A percentile compares a stretch with the other conserved stretches of the same genome.
These are phyloP conservation scores for Hycleus cichorii DNA, from an alignment of 1,140 invertebrate genomes.

Conservation along the genomic window DNA sequence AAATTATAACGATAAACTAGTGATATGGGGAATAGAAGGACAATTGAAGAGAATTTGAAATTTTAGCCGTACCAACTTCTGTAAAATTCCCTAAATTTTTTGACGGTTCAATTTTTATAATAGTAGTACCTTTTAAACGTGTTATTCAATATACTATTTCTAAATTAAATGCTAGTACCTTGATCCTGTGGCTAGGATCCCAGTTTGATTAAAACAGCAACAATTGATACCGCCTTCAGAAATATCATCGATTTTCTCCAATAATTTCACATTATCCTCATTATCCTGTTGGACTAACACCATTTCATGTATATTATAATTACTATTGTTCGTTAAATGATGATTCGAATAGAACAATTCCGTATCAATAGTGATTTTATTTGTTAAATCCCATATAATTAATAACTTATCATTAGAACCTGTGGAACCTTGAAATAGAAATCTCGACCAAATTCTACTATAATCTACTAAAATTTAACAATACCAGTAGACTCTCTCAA, in stretches of 20 bases:
- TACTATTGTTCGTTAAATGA: conserved; percentile 12
- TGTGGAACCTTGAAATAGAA: conserved; percentile 39
- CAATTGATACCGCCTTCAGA: conserved; percentile 51
- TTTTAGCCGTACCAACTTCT: too few relatives aligned
- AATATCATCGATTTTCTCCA: conserved; percentile 46
- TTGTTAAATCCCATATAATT: conserved; percentile 57
- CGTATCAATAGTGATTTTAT: conserved; percentile 43
- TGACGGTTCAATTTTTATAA: too few relatives aligned
- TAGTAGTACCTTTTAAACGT: too few relatives aligned
- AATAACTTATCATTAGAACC: conserved; percentile 67
- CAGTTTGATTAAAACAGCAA: conserved; percentile 46
- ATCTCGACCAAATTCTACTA: background rate
- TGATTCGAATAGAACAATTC: conserved; percentile 38
- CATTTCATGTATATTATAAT: conserved; percentile 37
- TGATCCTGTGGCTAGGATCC: conserved; percentile 48
- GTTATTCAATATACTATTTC: too few relatives aligned
- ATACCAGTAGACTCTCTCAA: too few relatives aligned
- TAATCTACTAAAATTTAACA: too few relatives aligned
- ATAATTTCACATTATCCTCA: conserved; percentile 40
- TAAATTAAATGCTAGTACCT: conserved; percentile 38
- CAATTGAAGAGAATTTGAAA: too few relatives aligned
- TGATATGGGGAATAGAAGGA: too few relatives aligned
- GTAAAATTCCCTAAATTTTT: too few relatives aligned
- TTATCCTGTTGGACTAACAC: conserved; percentile 42
- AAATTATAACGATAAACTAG: too few relatives aligned